Base-by-base conservation (phyloP, 2,888 invertebrate species). In the Drosophila ochracea region DNA sequence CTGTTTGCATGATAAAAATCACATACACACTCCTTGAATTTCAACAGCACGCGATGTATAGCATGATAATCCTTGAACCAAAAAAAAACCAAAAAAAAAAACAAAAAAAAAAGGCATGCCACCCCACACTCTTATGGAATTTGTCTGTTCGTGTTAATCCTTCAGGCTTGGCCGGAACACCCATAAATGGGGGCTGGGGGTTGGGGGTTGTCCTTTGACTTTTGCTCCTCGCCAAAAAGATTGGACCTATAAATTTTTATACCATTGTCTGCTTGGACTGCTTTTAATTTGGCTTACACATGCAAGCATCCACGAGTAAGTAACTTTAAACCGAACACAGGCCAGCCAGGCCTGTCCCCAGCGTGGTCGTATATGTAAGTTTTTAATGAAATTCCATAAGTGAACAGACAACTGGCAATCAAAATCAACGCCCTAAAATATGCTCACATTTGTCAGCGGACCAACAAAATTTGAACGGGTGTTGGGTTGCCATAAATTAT, bases 21-120 rank as follows among this genome's bases (percentile, higher is more conserved):
- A 93, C 92, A 92, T 92, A 91, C 93, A 93, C 93, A 93, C 93
- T 92, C 93, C 93, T 91, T 92, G 64, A 92, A 85, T 92, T 92
- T 91, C 74, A 81, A 72, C 84, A 83, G 90, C 92, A 92, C 92
- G 92, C 93, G 91, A 92, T 92, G 91, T 83, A 89, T 83, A 89
- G 91, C 68, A 92, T 92, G 91, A 92, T 91, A 91, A 91, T 91
- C 84, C 91, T 89, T 90, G 90, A 87, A 82, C 82, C 69, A 72
- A 76, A 82, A 73, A 59, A 72, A 50, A 28, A 25, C 2, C 2
- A 25, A 67, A 54, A 28, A 28, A 28, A 28, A 67, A 54, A 54
- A n/a, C n/a, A n/a, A 0, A 4, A 55, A 4, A 33, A 10, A 50
- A 30, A 60, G 57, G 13, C 65, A 43, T 5, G 16, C 41, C 55